Evolutionary conservation across 2,113 vertebrate species (phyloP).

Genomic region (Verasper variegatus): DNA sequence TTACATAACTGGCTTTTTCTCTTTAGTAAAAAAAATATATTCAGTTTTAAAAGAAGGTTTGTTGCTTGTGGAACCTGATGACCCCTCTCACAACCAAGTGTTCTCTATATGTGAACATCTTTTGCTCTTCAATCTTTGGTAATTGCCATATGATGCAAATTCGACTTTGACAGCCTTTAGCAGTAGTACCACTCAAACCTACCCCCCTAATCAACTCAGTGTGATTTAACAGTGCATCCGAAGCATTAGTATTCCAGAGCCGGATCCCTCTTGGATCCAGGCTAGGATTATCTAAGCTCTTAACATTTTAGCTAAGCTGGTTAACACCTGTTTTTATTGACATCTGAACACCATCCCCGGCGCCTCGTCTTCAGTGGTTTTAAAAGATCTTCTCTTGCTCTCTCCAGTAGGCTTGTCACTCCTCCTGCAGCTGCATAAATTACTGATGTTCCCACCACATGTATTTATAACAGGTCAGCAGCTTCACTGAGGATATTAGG

Average conservation of each 20-base stretch:
- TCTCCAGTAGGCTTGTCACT: slow-evolving; percentile 38
- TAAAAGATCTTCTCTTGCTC: slow-evolving; percentile 58
- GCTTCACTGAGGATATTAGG: slow-evolving; percentile 11
- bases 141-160: slow-evolving; percentile 6
- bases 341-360: slow-evolving; percentile 68
- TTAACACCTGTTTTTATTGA: slow-evolving; percentile 87
- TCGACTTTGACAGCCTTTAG: slow-evolving; percentile 10
- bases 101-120: slow-evolving; percentile 7
- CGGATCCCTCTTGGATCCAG: slow-evolving; percentile 68
- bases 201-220: slow-evolving; percentile 61
- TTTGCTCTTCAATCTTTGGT: slow-evolving; percentile 19
- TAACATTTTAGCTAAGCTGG: slow-evolving; percentile 82
- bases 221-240: slow-evolving; percentile 62
- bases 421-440: slow-evolving; percentile 44
- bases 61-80: background rate
- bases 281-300: slow-evolving; percentile 80
- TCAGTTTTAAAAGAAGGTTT: background rate
- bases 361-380: slow-evolving; percentile 58
- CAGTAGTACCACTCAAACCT: slow-evolving; percentile 36
- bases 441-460: slow-evolving; percentile 53
- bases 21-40: no score
- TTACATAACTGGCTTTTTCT: no score
- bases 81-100: slow-evolving; percentile 1
- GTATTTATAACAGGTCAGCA: slow-evolving; percentile 25
- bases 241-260: slow-evolving; percentile 79